Evolutionary conservation across 2,797 vertebrate genomes (phyloP).

Genomic region (Tachyglossus aculeatus): DNA sequence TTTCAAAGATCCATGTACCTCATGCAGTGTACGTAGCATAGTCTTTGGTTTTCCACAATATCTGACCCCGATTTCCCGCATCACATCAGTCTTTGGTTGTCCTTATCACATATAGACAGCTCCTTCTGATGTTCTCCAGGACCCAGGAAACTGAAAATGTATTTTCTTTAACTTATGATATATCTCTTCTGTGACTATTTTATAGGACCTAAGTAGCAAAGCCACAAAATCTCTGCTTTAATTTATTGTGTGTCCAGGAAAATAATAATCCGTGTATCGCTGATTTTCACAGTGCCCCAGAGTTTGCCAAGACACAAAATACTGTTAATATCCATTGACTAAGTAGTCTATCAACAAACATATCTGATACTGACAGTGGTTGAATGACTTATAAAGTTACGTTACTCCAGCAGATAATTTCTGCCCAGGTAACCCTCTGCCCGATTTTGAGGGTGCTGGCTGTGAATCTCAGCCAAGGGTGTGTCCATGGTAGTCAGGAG

Average conservation of each 20-base stretch:
- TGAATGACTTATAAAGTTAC: too few relatives aligned
- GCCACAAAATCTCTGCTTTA: neutral
- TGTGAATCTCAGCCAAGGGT: too few relatives aligned
- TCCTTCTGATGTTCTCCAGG: neutral
- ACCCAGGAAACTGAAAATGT: neutral
- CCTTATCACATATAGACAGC: neutral
- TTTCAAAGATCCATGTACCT: neutral
- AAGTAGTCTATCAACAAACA: too few relatives aligned
- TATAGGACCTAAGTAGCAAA: conserved; percentile 5
- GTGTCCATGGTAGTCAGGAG: too few relatives aligned
- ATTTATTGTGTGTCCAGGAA: neutral
- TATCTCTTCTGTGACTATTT: conserved; percentile 11
- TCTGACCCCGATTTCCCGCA: neutral
- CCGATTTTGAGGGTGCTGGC: too few relatives aligned
- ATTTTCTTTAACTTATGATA: neutral
- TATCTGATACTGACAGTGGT: too few relatives aligned
- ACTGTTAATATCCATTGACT: too few relatives aligned
- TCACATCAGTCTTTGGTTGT: conserved; percentile 28
- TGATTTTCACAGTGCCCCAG: neutral
- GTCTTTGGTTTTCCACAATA: neutral
- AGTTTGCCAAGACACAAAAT: neutral
- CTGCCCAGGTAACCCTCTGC: too few relatives aligned
- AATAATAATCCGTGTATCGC: conserved; percentile 2
- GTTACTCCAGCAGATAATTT: too few relatives aligned
- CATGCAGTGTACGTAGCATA: neutral